Evolutionary conservation across 2,888 invertebrate genomes (phyloP), one percentile per base, ranked within the genome.

Genomic region (Hydrotaea diabolus): DNA sequence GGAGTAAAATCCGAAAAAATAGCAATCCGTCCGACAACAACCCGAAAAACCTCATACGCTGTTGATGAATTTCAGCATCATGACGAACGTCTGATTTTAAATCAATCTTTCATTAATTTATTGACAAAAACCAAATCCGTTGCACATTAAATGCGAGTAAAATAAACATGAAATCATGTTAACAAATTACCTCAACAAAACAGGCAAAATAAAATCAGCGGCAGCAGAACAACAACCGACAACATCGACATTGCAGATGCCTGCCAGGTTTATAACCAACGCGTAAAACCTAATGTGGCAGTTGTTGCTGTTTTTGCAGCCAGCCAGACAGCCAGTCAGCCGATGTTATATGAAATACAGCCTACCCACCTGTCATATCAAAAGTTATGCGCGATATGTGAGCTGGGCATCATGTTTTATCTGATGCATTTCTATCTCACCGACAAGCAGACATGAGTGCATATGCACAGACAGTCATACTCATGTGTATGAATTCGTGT

Each of bases 321-420:
- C 66, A 31, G n/a, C n/a, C n/a, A n/a, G n/a, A n/a, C n/a, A n/a
- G n/a, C n/a, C n/a, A n/a, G n/a, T n/a, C 59, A 53, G 11, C 62
- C 49, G 39, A 26, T 82, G 53, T 80, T 80, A 53, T 72, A 57
- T 11, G 73, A 75, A 79, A 77, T 62, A 75, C 53, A n/a, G n/a
- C n/a, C n/a, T n/a, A n/a, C n/a, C n/a, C 74, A 74, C 26, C 78
- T 81, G 82, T 82, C 85, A 85, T 85, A 82, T 85, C 71, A 85
- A 79, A 84, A 57, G 55, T 11, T 59, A 43, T 77, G 39, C 36
- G 66, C 49, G 64, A 46, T 5, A 74, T 46, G 39, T 26, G 57
- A 36, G 46, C 53, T 53, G 31, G 2, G 71, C 26, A 26, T 23
- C 71, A 71, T 71, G 71, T 83, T 83, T 83, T 59, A 77, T 77